Conservation (phyloP, 2,888 invertebrate genomes). For the Lycocerus yunnanus region DNA sequence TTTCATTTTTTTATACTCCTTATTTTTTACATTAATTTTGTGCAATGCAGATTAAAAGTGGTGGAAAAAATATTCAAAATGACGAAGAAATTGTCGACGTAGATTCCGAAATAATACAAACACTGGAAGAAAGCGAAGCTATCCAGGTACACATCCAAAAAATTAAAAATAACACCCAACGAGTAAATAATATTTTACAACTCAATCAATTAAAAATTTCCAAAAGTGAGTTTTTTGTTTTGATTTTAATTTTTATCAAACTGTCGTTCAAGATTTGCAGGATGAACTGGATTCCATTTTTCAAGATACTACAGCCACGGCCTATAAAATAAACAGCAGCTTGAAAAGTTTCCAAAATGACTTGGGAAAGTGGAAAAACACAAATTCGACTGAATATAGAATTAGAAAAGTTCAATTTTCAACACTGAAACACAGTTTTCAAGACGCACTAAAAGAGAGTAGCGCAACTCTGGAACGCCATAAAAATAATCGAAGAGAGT, state of each 20-base stretch:
- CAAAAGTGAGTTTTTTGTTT: conserved; percentile 18
- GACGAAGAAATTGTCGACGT: background rate
- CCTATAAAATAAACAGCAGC: conserved; percentile 60
- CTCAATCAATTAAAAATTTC: conserved; percentile 18
- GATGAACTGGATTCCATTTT: conserved; percentile 64
- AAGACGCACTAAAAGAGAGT: conserved; percentile 58
- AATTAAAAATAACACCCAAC: conserved; percentile 58
- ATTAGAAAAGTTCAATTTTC: conserved; percentile 57
- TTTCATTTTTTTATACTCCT: background rate
- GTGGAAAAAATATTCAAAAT: background rate
- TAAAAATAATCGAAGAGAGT: conserved; percentile 57
- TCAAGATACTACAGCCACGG: conserved; percentile 59
- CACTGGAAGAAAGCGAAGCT: conserved; percentile 45
- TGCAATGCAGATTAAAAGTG: conserved; percentile 8
- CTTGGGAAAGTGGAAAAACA: conserved; percentile 36
- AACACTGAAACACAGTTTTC: conserved; percentile 55
- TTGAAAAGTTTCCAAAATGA: conserved; percentile 58
- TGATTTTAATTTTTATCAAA: background rate
- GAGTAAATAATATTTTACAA: conserved; percentile 33
- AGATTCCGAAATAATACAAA: conserved; percentile 34
- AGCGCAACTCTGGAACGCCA: conserved; percentile 59
- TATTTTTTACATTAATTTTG: background rate
- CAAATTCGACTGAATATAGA: conserved; percentile 46
- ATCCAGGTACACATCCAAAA: conserved; percentile 59
- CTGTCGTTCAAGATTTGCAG: conserved; percentile 61